Conservation (phyloP, 2,113 vertebrate species). For the Caracal caracal region DNA sequence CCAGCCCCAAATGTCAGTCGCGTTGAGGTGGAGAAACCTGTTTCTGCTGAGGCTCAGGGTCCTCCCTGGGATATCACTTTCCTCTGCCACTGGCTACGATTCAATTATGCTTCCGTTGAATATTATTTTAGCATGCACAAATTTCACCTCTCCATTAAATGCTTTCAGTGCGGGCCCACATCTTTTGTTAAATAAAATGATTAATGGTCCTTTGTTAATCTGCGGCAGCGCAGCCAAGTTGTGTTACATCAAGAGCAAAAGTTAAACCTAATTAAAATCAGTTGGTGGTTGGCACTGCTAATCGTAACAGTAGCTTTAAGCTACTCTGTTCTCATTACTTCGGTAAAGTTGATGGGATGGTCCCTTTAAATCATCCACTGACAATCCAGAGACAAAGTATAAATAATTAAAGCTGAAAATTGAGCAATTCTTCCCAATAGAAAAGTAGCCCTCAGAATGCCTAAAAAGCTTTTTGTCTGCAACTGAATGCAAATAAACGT, state of each 20-base stretch:
- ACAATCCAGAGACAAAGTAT: constrained; percentile 59
- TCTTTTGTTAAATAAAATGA: constrained; percentile 78
- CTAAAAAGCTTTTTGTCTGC: constrained; percentile 30
- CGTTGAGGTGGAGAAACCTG: not conserved
- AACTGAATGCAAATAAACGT: constrained; percentile 32
- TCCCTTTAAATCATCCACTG: constrained; percentile 64
- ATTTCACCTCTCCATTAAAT: constrained; percentile 60
- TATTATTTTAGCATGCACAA: constrained; percentile 73
- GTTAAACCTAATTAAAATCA: constrained; percentile 87
- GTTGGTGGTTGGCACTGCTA: constrained; percentile 81
- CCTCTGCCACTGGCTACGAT: constrained; percentile 63
- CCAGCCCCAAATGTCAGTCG: not conserved
- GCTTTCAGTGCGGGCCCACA: constrained; percentile 41
- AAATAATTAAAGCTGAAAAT: constrained; percentile 14
- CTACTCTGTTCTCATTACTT: constrained; percentile 67
- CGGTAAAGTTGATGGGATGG: constrained; percentile 68
- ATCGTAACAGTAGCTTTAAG: constrained; percentile 69
- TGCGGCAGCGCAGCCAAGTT: constrained; percentile 69
- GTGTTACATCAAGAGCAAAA: constrained; percentile 79
- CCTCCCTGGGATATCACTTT: constrained; percentile 39
- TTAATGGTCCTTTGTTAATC: constrained; percentile 77
- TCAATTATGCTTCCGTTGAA: constrained; percentile 70
- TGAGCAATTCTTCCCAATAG: not conserved
- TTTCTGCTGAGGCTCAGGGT: not conserved
- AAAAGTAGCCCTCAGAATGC: constrained; percentile 35